Evolutionary conservation across 2,888 invertebrate genomes (phyloP), one percentile per base, ranked within the genome.

Genomic region (Drosophila phalerata): DNA sequence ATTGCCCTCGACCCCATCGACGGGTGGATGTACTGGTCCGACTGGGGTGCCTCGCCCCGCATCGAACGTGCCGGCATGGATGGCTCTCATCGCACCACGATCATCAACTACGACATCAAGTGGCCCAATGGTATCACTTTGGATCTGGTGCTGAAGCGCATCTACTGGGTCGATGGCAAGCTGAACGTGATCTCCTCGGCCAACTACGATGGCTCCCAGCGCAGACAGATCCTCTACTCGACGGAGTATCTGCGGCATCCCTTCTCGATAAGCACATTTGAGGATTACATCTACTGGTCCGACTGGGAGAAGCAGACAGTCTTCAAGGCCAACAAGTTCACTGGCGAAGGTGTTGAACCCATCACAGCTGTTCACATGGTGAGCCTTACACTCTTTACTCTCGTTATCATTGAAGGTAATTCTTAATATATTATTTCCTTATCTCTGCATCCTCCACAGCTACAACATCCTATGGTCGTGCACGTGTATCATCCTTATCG

Each of bases 151-250:
- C 95, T 96, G 71, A 95, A 96, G 91, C 95, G 97, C 37, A 95
- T 99, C 47, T 99, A 97, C 92, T 99, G 99, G 99, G 98, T 98
- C 58, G 99, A 99, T 93, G 98, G 98, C 37, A 99, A 98, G 93
- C 93, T 97, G 90, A 97, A 97, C 93, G 95, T 95, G 58, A 97
- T 98, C 85, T 97, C 96, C 6, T 97, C 97, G n/a, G 96, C 97
- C 90, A 96, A 98, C 93, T 97, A 96, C 92, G 97, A 98, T 92
- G 98, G 98, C 0, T 94, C 95, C 0, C 94, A 96, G 61, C 94
- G 97, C 52, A 94, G 96, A 53, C 95, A 97, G 51, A 95, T 99
- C 61, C 93, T 97, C 5, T 96, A 95, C 91, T 97, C 97, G 0
- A 94, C 96, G 0, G 95, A 96, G 48, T 94, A 95, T 51, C 94